Evolutionary conservation across 2,888 invertebrate species (phyloP), one percentile per base, ranked within the genome.

Genomic region (Leptinotarsa rubiginosa): DNA sequence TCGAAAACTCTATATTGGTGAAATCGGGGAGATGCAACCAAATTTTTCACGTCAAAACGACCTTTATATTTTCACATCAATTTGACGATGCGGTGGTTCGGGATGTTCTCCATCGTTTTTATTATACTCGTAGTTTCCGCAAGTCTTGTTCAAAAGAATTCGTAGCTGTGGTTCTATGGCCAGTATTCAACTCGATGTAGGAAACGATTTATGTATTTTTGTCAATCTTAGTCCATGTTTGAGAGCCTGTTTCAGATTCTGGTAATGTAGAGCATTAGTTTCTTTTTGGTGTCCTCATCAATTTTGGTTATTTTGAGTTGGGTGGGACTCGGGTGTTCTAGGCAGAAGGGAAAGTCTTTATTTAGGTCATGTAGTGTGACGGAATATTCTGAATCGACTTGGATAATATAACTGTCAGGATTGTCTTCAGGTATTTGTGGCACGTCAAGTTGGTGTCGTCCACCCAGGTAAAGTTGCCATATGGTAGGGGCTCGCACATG

Each of bases 321-420:
- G 49, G 4, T 80, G 77, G 15, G 82, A 77, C 50, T 50, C 68
- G 15, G 15, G 64, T 22, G 65, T 79, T 79, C 75, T 83, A 79
- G 1, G 79, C 70, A 72, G 80, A 80, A 52, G 79, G 62, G 73
- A 82, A 78, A 41, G 75, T 77, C 70, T 54, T 54, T 54, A 54
- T 81, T 87, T 10, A 64, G 13, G 56, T 84, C 81, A 73, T 88
- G 87, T 50, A 87, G 73, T 20, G 82, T 72, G 16, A 79, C 25
- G 4, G 87, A 87, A 79, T 89, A 88, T 54, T 85, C 80, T 47
- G 89, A 74, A 75, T 89, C 87, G 7, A 88, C 87, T 77, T 88
- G 7, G 1, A 31, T 1, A 31, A 31, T 31, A 31, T 31, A 7
- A 1, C 0, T 5, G 25, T n/a, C n/a, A n/a, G n/a, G n/a, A n/a